Base-by-base conservation (phyloP, 2,797 vertebrate genomes). In the Gallinago nigripennis region DNA sequence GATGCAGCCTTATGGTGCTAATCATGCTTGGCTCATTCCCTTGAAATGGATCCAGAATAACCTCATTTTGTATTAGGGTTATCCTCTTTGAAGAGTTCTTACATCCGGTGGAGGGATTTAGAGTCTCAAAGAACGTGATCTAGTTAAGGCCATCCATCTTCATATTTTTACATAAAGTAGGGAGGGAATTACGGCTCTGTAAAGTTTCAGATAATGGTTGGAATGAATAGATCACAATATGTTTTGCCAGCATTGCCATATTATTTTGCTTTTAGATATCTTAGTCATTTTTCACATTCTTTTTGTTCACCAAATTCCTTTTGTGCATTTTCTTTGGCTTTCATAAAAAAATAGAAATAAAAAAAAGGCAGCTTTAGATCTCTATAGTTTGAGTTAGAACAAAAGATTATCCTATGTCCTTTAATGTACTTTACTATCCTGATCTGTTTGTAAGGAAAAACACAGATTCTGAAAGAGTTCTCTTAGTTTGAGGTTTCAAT, bases 1-100 rank as follows among this genome's bases (percentile, higher is more conserved):
- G 83, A 64, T 87, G 51, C 33, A 90, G 89, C 91, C 93, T 97
- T 96, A 91, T 89, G 88, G 91, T 92, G 68, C 64, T 96, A 84
- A 87, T 88, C 68, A 89, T 73, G n/a, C 64, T 90, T 94, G 87
- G 78, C 87, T 91, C 66, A 51, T 86, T 95, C 94, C 9, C 69
- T 94, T 96, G 94, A 90, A 83, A 63, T 56, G 75, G 65, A 72
- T 94, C 89, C 94, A 92, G 83, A 93, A 94, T 75, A 83, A 76
- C 35, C 65, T 97, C 82, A 39, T 70, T 89, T 80, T 90, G 65
- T 43, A 78, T 75, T 58, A 82, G 51, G 68, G 39, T 66, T 89
- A 54, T 79, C 51, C 43, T 53, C 20, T 95, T 84, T 82, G 71
- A 96, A 90, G 72, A 66, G 43, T 78, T 31, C 14, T 92, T 65